Conservation (phyloP, 1,140 invertebrate species). For the Phthorimaea operculella region DNA sequence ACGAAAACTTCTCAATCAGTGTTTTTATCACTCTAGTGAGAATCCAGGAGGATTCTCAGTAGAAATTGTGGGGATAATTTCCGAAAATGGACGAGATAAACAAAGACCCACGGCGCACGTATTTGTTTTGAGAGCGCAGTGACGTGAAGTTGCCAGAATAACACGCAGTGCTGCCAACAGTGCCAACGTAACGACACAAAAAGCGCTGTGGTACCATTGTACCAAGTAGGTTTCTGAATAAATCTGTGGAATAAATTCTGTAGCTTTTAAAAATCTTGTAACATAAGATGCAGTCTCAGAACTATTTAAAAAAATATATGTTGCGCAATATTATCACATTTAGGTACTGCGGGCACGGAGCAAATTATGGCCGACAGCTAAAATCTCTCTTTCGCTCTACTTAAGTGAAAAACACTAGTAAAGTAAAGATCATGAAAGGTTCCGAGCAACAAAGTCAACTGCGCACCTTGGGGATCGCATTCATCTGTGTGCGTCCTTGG, state of each 20-base stretch:
- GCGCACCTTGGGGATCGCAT: too few species aligned
- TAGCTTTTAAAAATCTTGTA: too few species aligned
- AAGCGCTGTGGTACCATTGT: conserved; percentile 6
- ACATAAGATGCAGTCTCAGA: too few species aligned
- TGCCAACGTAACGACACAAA: background rate
- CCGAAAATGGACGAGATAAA: conserved; percentile 23
- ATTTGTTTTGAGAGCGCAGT: conserved; percentile 63
- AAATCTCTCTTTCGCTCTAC: too few species aligned
- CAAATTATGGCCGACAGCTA: too few species aligned
- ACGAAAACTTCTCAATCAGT: conserved; percentile 11
- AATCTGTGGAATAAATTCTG: background rate
- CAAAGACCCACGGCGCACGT: conserved; percentile 32
- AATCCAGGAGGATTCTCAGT: conserved; percentile 13
- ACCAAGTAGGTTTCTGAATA: background rate
- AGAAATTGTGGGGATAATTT: conserved; percentile 8
- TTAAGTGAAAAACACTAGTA: too few species aligned
- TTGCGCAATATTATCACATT: too few species aligned
- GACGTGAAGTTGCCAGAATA: conserved; percentile 59
- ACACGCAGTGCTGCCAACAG: conserved; percentile 40
- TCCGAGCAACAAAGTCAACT: too few species aligned
- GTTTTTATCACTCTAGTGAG: conserved; percentile 13
- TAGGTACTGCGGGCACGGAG: too few species aligned
- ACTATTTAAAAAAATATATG: too few species aligned
- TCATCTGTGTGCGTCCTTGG: too few species aligned
- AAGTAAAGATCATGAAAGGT: too few species aligned